Evolutionary conservation across 1,140 invertebrate species (phyloP).

Genomic region (Sipha flava): DNA sequence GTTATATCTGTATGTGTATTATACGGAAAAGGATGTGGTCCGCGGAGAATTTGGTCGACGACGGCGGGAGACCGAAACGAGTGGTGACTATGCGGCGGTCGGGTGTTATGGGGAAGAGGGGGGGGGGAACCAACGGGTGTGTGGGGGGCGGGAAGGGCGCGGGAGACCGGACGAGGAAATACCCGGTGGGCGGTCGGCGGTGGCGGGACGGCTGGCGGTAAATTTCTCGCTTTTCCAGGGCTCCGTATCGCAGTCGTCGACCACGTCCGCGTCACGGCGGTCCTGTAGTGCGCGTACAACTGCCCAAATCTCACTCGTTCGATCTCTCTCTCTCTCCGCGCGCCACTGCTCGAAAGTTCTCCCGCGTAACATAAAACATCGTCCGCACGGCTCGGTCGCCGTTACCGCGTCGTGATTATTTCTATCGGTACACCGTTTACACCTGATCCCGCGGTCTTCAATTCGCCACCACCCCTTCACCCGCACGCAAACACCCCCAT

Average conservation of each 20-base stretch:
- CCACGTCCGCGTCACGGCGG: constrained; percentile 22
- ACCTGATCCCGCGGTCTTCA: too few relatives aligned
- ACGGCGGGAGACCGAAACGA: not conserved
- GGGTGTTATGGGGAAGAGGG: too few relatives aligned
- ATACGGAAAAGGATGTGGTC: not conserved
- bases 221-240: constrained; percentile 25
- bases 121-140: not conserved
- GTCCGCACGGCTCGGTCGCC: too few relatives aligned
- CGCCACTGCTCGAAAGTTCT: not conserved
- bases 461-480: too few relatives aligned
- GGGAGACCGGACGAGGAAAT: too few relatives aligned
- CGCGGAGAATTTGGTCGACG: not conserved
- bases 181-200: too few relatives aligned
- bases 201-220: not conserved
- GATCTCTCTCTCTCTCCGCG: not conserved
- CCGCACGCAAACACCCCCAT: too few relatives aligned
- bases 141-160: too few relatives aligned
- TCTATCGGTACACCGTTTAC: too few relatives aligned
- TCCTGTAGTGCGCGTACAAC: not conserved
- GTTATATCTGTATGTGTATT: not conserved
- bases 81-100: too few relatives aligned
- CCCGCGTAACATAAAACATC: too few relatives aligned
- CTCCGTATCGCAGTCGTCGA: constrained; percentile 10
- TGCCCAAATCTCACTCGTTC: not conserved
- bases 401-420: too few relatives aligned